Percentiles rank a stretch among this genome's conserved stretches.
phyloP scores from a whole-genome alignment of 2,797 vertebrate species.

The Agapornis canus region DNA sequence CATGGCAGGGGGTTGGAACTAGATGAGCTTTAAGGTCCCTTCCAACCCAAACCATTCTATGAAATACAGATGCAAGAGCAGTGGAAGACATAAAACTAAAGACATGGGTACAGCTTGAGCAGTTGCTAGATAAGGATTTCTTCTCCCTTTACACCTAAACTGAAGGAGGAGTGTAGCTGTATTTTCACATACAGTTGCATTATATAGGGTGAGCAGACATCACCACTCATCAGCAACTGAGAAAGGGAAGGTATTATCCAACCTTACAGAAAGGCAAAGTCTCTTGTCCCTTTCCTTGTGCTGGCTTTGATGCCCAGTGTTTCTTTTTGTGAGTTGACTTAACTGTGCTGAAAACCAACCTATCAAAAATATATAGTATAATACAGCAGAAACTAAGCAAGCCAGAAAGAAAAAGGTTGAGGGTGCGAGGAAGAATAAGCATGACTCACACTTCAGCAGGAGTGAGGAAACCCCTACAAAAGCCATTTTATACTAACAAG shows the following conservation, averaged over 20 bases:
- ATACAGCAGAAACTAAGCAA: neutral
- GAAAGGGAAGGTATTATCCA: neutral
- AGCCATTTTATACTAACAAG: neutral
- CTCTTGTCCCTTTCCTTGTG: neutral
- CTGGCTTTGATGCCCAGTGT: neutral
- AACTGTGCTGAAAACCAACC: neutral
- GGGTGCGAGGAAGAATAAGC: neutral
- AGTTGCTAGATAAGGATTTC: neutral
- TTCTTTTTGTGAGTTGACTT: neutral
- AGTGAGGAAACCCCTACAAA: neutral
- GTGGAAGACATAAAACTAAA: neutral
- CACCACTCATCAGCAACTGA: neutral
- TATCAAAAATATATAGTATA: neutral
- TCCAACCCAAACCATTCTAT: neutral
- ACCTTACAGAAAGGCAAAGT: neutral
- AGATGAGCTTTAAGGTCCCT: neutral
- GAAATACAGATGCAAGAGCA: neutral
- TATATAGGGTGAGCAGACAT: neutral
- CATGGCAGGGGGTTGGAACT: neutral
- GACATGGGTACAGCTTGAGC: rapidly evolving
- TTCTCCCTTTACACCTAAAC: neutral
- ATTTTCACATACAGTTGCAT: neutral
- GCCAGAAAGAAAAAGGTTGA: neutral
- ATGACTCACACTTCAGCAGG: neutral
- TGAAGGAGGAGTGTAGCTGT: neutral